These are phyloP conservation scores for Sebastes hubbsi DNA, from an alignment of 2,797 vertebrate genomes.

Conservation along the genomic window DNA sequence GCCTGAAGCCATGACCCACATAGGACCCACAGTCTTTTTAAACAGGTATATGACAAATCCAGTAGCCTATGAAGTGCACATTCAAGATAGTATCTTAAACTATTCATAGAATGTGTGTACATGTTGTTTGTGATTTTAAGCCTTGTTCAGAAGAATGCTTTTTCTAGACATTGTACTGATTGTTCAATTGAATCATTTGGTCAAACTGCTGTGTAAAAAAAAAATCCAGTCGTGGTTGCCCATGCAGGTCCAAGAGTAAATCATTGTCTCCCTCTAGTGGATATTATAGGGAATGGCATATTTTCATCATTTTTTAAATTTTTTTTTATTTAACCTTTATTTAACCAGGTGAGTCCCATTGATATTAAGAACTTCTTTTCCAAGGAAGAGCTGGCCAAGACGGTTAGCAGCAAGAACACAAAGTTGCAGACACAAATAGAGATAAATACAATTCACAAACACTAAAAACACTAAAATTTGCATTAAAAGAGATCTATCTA, in stretches of 20 bases:
- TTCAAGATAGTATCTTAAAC: background rate
- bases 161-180: background rate
- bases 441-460: no score
- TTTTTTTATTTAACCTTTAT: no score
- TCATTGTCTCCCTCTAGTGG: conserved; percentile 75
- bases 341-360: no score
- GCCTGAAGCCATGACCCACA: background rate
- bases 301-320: no score
- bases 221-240: background rate
- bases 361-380: no score
- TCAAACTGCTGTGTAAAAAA: conserved; percentile 1
- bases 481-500: no score
- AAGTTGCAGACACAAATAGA: no score
- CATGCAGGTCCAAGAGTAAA: background rate
- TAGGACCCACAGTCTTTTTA: background rate
- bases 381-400: no score
- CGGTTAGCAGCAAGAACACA: no score
- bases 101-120: background rate
- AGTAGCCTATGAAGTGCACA: background rate
- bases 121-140: background rate
- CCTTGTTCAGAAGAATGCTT: background rate
- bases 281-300: background rate
- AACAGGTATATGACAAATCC: background rate
- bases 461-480: no score
- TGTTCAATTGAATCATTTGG: background rate